Base-by-base conservation (phyloP, 2,888 invertebrate genomes). In the Minunthozetes semirufus region DNA sequence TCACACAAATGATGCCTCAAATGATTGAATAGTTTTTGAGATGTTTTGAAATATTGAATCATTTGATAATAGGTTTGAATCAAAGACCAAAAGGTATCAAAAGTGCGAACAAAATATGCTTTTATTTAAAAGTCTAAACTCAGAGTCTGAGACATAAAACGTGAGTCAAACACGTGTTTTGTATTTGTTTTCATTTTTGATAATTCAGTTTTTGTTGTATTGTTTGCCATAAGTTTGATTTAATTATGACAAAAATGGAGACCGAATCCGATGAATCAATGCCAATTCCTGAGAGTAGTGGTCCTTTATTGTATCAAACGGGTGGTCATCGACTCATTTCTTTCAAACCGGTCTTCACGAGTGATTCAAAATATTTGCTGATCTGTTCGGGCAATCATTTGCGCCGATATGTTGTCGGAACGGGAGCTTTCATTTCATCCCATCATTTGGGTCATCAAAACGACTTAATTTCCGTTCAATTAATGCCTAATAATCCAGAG, bases 351-450 rank as follows among this genome's bases (percentile, higher is more conserved):
- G 56, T 75, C 11, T 75, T 75, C 33, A 59, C 71, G 0, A 22
- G 38, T 56, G 70, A 70, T 33, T 53, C 71, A 6, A 74, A 76
- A 48, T 68, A 50, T 25, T 33, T 76, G 17, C 68, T 75, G 15
- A 48, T 70, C 11, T n/a, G 56, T 11, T 72, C 75, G 29, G 72
- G 48, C 5, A 56, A 42, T 25, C 29, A 25, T 6, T 61, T 76
- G 33, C 75, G 75, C 8, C 72, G 59, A 22, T 76, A 75, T 73
- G 42, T 71, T 5, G 29, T 70, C 53, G 63, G 46, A 22, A 63
- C 29, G 25, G 76, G 76, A 27, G 29, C 46, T 56, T 75, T 71
- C 53, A n/a, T 74, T 8, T 25, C 48, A 19, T 46, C 48, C n/a
- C 70, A 71, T 42, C 6, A 17, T 17, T 74, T 74, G 4, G 74